A percentile compares a stretch with the other conserved stretches of the same genome.
Evolutionary conservation across 2,888 invertebrate genomes (phyloP).

Genomic region (Aleiodes leptofemur): DNA sequence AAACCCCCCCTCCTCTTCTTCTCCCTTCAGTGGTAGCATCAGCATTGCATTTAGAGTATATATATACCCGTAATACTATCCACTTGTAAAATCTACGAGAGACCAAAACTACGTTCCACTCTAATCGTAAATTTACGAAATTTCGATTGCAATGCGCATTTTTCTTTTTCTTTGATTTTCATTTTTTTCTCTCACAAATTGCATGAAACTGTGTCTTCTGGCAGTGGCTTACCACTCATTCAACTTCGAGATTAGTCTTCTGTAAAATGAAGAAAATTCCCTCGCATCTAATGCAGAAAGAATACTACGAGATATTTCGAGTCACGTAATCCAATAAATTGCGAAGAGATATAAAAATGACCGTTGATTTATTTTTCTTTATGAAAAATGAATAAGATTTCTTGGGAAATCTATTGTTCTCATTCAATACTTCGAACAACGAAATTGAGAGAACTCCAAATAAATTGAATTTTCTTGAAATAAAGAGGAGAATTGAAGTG

Average conservation of each 20-base stretch:
- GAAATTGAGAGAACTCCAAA: no score
- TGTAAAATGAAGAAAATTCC: neutral
- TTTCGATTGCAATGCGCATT: slow-evolving; percentile 45
- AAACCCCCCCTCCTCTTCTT: neutral
- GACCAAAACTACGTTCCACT: slow-evolving; percentile 36
- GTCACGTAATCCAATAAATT: slow-evolving; percentile 23
- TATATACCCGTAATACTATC: slow-evolving; percentile 29
- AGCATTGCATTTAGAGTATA: slow-evolving; percentile 46
- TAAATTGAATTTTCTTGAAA: no score
- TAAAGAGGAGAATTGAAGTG: no score
- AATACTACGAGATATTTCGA: slow-evolving; percentile 5
- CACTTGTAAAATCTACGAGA: slow-evolving; percentile 13
- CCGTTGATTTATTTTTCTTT: neutral
- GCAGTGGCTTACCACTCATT: neutral
- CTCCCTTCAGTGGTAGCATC: slow-evolving; percentile 38
- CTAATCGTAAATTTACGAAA: slow-evolving; percentile 55
- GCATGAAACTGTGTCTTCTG: slow-evolving; percentile 2
- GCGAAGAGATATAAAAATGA: neutral
- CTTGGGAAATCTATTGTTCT: no score
- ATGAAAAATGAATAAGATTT: neutral
- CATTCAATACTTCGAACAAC: no score
- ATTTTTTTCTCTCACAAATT: slow-evolving; percentile 1
- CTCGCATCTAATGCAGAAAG: neutral
- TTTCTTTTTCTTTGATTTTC: no score
- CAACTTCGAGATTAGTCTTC: neutral